A percentile compares a stretch with the other conserved stretches of the same genome.
These are phyloP conservation scores for Neodiprion pinetum DNA, from an alignment of 1,140 invertebrate genomes.

Conservation along the genomic window DNA sequence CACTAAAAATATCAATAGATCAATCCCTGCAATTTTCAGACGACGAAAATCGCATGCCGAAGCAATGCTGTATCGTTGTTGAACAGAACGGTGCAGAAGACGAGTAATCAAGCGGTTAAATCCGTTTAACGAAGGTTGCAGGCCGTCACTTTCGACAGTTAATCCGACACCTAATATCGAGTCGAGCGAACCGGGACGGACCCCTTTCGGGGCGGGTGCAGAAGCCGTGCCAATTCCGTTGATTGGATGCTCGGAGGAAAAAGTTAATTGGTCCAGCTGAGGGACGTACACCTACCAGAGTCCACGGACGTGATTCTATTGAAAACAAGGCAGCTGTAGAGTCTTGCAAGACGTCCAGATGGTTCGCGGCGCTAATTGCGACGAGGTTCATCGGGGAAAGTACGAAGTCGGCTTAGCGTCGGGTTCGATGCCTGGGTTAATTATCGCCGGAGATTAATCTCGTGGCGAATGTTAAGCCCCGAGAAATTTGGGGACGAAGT, in stretches of 20 bases:
- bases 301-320: background rate
- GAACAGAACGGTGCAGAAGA: no score
- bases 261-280: background rate
- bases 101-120: background rate
- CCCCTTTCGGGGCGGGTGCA: constrained; percentile 34
- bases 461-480: background rate
- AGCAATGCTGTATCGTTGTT: no score
- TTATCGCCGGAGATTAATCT: constrained; percentile 7
- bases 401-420: constrained; percentile 7
- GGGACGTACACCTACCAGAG: no score
- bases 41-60: no score
- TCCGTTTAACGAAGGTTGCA: constrained; percentile 5
- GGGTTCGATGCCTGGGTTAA: background rate
- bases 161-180: constrained; percentile 50
- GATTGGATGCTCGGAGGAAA: background rate
- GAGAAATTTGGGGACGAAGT: background rate
- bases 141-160: constrained; percentile 44
- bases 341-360: constrained; percentile 4
- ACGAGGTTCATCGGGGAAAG: background rate
- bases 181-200: constrained; percentile 34
- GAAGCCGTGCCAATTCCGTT: background rate
- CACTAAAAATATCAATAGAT: no score
- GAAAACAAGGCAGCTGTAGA: background rate
- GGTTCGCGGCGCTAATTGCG: background rate
- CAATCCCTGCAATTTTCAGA: no score